phyloP scores from a whole-genome alignment of 2,888 invertebrate genomes.

The Eudasyphora cyanicolor region DNA sequence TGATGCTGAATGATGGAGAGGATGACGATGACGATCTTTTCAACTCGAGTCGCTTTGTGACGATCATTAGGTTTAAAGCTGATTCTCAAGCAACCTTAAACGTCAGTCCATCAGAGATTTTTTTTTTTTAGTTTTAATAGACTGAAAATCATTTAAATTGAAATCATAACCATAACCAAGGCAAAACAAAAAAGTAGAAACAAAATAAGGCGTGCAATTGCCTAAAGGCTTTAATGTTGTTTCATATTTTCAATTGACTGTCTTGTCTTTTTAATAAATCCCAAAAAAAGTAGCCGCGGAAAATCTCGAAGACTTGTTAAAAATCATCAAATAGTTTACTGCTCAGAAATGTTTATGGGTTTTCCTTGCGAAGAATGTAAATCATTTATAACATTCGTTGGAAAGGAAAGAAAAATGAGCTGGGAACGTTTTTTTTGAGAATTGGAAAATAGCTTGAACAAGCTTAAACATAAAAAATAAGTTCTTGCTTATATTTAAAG shows the following conservation, averaged over 20 bases:
- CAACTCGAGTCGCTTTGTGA: not conserved
- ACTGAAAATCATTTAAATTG: constrained; percentile 65
- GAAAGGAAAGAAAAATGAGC: not conserved
- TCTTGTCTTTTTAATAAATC: constrained; percentile 63
- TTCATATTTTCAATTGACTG: constrained; percentile 58
- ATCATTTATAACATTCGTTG: constrained; percentile 37
- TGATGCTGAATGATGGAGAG: constrained; percentile 38
- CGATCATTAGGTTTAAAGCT: constrained; percentile 5
- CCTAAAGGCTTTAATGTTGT: constrained; percentile 55
- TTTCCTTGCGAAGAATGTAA: constrained; percentile 53
- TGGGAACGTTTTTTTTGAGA: constrained; percentile 41
- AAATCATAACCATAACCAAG: constrained; percentile 62
- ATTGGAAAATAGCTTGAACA: not conserved
- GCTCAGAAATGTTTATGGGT: constrained; percentile 21
- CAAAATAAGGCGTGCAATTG: constrained; percentile 63
- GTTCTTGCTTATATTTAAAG: no score
- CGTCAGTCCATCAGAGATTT: constrained; percentile 44
- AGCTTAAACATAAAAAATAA: no score
- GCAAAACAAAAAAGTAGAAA: not conserved
- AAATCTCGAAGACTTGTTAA: not conserved
- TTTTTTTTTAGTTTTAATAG: constrained; percentile 53
- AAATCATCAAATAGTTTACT: constrained; percentile 26
- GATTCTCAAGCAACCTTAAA: constrained; percentile 36
- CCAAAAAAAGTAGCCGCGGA: constrained; percentile 35
- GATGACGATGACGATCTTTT: constrained; percentile 42